Conservation (phyloP, 2,113 vertebrate genomes). For the Takifugu flavidus region DNA sequence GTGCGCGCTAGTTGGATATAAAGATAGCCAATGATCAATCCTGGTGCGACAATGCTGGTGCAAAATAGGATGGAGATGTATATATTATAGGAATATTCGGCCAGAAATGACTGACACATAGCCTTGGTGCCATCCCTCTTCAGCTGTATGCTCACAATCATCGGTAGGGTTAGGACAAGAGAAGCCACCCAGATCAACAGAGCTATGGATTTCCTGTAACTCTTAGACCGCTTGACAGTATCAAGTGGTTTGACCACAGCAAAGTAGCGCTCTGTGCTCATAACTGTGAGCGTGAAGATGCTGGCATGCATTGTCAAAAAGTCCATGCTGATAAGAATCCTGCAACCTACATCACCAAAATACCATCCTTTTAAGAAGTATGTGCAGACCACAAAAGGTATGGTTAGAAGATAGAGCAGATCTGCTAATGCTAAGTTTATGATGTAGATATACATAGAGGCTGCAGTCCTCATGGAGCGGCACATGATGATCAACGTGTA, state of each 20-base stretch:
- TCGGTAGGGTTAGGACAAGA: slow-evolving; percentile 83
- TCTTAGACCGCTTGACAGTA: slow-evolving; percentile 87
- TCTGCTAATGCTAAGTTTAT: slow-evolving; percentile 88
- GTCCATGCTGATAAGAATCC: slow-evolving; percentile 87
- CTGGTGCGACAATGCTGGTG: slow-evolving; percentile 89
- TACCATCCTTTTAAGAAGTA: slow-evolving; percentile 89
- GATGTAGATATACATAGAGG: slow-evolving; percentile 93
- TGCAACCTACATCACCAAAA: slow-evolving; percentile 83
- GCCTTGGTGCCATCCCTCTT: slow-evolving; percentile 76
- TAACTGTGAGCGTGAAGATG: slow-evolving; percentile 89
- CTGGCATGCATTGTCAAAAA: slow-evolving; percentile 93
- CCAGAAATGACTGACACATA: slow-evolving; percentile 84
- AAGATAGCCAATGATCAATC: slow-evolving; percentile 86
- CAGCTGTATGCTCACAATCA: slow-evolving; percentile 86
- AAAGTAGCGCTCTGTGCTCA: slow-evolving; percentile 90
- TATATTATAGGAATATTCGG: slow-evolving; percentile 80
- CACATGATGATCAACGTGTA: slow-evolving; percentile 92
- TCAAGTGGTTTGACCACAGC: slow-evolving; percentile 88
- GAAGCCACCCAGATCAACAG: slow-evolving; percentile 85
- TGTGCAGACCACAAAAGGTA: slow-evolving; percentile 89
- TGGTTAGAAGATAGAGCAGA: slow-evolving; percentile 87
- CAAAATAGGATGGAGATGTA: slow-evolving; percentile 88
- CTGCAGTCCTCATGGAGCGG: slow-evolving; percentile 83
- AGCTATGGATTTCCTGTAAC: slow-evolving; percentile 86
- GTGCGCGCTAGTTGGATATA: slow-evolving; percentile 84